phyloP scores from a whole-genome alignment of 2,113 vertebrate genomes.

The Chaenocephalus aceratus region DNA sequence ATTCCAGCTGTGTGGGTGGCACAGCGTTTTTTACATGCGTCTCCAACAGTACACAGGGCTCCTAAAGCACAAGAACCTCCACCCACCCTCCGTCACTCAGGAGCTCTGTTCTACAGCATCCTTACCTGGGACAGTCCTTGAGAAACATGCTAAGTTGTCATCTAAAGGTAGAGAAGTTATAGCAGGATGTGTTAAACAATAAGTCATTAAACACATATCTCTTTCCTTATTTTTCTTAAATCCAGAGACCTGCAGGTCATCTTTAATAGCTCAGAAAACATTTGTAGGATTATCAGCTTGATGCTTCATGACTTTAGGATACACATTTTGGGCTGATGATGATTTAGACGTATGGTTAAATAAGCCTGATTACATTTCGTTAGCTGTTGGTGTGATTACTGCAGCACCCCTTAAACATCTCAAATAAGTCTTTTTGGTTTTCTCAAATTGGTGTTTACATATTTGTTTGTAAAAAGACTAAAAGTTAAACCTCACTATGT shows the following conservation, averaged over 20 bases:
- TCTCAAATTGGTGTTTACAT: background rate
- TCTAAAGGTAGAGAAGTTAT: conserved; percentile 17
- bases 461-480: background rate
- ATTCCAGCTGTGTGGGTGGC: conserved; percentile 94
- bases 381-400: too few relatives aligned
- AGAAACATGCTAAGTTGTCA: background rate
- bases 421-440: background rate
- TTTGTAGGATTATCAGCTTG: background rate
- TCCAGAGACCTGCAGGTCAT: background rate
- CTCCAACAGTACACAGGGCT: conserved; percentile 71
- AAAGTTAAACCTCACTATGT: background rate
- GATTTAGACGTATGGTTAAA: too few relatives aligned
- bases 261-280: background rate
- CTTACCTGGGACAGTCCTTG: conserved; percentile 23
- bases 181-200: conserved; percentile 25
- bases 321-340: background rate
- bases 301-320: background rate
- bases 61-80: conserved; percentile 62
- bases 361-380: too few relatives aligned
- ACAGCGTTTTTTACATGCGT: conserved; percentile 85
- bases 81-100: conserved; percentile 27
- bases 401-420: background rate
- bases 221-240: background rate
- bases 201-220: conserved; percentile 2
- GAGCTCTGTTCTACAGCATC: background rate